Base-by-base conservation (phyloP, 2,888 invertebrate genomes). In the Ophion ellenae region DNA sequence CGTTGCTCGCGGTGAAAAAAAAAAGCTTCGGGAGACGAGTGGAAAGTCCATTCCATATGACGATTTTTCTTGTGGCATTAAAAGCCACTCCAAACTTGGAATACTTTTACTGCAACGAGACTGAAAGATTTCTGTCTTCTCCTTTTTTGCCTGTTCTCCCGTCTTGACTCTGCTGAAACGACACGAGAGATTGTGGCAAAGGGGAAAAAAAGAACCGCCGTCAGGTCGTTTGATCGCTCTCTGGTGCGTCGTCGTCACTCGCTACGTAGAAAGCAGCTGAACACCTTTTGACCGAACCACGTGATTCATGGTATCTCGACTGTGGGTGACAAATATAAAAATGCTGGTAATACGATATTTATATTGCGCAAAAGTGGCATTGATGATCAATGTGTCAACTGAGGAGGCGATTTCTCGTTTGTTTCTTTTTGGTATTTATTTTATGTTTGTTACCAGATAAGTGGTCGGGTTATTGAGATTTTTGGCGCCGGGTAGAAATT, bases 91-190 rank as follows among this genome's bases (percentile, higher is more conserved):
- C 76, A 73, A 84, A 84, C 63, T 74, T 45, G 78, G 74, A 69
- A 70, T 78, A 81, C 85, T 81, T 81, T 81, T 85, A 81, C 81
- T 75, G n/a, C 17, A 71, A 73, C 76, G 67, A 57, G 69, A 64
- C 69, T 63, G 67, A 14, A 53, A 32, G 71, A 24, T 69, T 14
- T 45, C 11, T 64, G 59, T 59, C 24, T 36, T 57, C 17, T 69
- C 2, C 40, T 67, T 61, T 28, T 40, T 9, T 24, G 1, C 36
- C 14, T 14, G 6, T 57, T 71, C 32, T 71, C 7, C 20, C 9
- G 53, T 45, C 69, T 45, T 20, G 69, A 69, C 2, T 66, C 45
- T 36, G 32, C 64, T 45, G 53, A 17, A 59, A 71, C 11, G 70
- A 80, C 71, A 64, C 66, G 24, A 28, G 14, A 67, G n/a, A 77